phyloP scores from a whole-genome alignment of 2,797 vertebrate genomes.

The Alosa sapidissima region DNA sequence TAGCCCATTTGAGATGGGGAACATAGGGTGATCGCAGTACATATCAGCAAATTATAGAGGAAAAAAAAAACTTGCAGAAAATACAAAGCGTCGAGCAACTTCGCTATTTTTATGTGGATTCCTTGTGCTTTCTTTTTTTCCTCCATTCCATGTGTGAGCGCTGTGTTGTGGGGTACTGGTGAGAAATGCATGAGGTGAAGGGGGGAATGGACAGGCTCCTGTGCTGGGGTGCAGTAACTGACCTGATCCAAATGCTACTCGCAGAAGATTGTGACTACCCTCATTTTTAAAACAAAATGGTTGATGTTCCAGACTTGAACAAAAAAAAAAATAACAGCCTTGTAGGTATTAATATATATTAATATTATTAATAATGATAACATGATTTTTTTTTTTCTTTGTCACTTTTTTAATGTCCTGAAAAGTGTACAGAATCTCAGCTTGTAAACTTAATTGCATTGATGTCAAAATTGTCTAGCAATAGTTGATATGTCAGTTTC shows the following conservation, averaged over 20 bases:
- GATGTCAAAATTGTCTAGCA: constrained; percentile 64
- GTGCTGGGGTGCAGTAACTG: constrained; percentile 44
- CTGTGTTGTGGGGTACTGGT: constrained; percentile 54
- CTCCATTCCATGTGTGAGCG: constrained; percentile 79
- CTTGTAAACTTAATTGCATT: constrained; percentile 68
- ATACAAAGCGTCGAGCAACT: constrained; percentile 61
- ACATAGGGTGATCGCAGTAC: constrained; percentile 57
- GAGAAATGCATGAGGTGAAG: constrained; percentile 62
- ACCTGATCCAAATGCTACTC: constrained; percentile 55
- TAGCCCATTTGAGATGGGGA: constrained; percentile 36
- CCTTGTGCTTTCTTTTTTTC: constrained; percentile 60
- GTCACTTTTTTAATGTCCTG: constrained; percentile 71
- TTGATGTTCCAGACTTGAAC: constrained; percentile 75
- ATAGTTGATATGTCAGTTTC: constrained; percentile 61
- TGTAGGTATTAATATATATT: constrained; percentile 83
- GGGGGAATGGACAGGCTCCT: constrained; percentile 47
- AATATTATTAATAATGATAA: constrained; percentile 72
- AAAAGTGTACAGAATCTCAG: constrained; percentile 73
- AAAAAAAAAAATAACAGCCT: constrained; percentile 72
- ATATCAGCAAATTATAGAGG: constrained; percentile 57
- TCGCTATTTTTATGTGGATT: constrained; percentile 68
- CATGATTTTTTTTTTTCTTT: constrained; percentile 61
- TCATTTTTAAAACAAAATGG: constrained; percentile 67
- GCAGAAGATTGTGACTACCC: constrained; percentile 65
- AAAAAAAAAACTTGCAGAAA: constrained; percentile 47